Conservation (phyloP, 2,113 vertebrate genomes). For the Grantiella picta region DNA sequence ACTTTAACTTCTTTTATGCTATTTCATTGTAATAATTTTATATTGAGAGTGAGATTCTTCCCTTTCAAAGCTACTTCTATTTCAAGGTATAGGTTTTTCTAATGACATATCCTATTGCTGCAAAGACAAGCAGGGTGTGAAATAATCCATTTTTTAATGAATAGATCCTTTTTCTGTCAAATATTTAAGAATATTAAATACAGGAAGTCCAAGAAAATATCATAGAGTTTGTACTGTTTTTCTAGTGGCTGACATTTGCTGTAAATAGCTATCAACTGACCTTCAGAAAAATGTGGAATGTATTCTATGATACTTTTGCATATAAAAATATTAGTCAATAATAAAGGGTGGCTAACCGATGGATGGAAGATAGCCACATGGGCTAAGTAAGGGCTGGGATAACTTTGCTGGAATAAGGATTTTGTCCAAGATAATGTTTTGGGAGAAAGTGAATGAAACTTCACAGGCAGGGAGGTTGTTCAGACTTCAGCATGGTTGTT, state of each 20-base stretch:
- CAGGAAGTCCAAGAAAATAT: not conserved
- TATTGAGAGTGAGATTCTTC: not conserved
- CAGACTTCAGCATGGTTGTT: not conserved
- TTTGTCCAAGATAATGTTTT: not conserved
- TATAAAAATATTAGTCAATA: not conserved
- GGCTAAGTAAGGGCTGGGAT: not conserved
- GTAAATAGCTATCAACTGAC: not conserved
- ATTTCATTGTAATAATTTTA: not conserved
- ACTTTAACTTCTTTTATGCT: not conserved
- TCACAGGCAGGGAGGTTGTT: not conserved
- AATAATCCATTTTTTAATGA: not conserved
- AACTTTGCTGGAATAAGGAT: not conserved
- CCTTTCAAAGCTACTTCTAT: not conserved
- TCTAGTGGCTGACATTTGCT: not conserved
- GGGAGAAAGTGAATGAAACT: not conserved
- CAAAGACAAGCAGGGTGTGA: not conserved
- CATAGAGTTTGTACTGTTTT: not conserved
- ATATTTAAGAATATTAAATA: not conserved
- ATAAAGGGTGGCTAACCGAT: not conserved
- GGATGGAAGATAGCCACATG: not conserved
- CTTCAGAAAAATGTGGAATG: not conserved
- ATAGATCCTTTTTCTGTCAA: not conserved
- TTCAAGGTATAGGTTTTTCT: not conserved
- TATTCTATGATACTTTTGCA: not conserved
- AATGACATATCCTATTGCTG: not conserved